Percentiles rank a stretch among this genome's conserved stretches.
These are phyloP conservation scores for Australoheros scitulus DNA, from an alignment of 2,113 vertebrate genomes.

Conservation along the genomic window DNA sequence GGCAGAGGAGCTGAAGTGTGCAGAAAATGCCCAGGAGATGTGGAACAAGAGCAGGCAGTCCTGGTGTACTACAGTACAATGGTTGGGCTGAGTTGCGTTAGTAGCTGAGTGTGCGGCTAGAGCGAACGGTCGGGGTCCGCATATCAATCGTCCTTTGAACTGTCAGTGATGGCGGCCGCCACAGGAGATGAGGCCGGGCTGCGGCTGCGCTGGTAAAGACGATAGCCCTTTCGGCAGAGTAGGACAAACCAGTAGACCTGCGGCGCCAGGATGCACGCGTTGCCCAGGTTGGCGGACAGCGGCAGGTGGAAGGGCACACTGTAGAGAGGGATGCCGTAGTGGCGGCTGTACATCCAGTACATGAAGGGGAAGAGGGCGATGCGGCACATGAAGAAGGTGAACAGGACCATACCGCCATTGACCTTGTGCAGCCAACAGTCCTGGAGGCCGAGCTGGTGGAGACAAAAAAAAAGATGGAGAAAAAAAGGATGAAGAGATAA, in stretches of 20 bases:
- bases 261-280: constrained; percentile 88
- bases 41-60: constrained; percentile 61
- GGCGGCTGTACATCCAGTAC: constrained; percentile 89
- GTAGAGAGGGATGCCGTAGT: constrained; percentile 84
- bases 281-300: constrained; percentile 88
- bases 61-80: constrained; percentile 67
- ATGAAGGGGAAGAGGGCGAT: constrained; percentile 97
- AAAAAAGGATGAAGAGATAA: neutral
- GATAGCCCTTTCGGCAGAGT: constrained; percentile 89
- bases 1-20: constrained; percentile 59
- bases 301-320: constrained; percentile 90
- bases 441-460: constrained; percentile 87
- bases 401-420: constrained; percentile 88
- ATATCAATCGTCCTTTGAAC: constrained; percentile 69
- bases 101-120: constrained; percentile 55
- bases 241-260: constrained; percentile 98
- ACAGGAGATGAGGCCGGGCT: constrained; percentile 5
- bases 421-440: constrained; percentile 90
- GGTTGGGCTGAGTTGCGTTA: constrained; percentile 52
- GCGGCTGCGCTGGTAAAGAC: constrained; percentile 83
- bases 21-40: constrained; percentile 47
- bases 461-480: neutral
- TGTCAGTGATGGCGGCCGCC: constrained; percentile 29
- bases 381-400: constrained; percentile 93
- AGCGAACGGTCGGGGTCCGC: constrained; percentile 22